Base-by-base conservation (phyloP, 2,888 invertebrate genomes). In the Microdon myrmicae region DNA sequence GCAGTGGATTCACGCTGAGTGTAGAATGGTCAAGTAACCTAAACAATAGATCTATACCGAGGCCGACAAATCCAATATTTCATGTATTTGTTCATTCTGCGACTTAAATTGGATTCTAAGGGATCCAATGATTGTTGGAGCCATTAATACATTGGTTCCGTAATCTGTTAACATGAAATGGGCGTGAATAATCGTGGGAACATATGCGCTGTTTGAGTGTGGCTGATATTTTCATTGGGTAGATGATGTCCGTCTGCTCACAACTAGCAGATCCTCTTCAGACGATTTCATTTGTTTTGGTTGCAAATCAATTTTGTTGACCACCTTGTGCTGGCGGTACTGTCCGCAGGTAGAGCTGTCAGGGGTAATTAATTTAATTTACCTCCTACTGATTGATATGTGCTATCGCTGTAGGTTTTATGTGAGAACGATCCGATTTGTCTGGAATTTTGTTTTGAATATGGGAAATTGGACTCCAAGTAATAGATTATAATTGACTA, bases 121-220 rank as follows among this genome's bases (percentile, higher is more conserved):
- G 51, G 45, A 58, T 53, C 47, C 28, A 12, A n/a, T 28, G 43
- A 58, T n/a, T n/a, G n/a, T n/a, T n/a, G n/a, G n/a, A n/a, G n/a
- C n/a, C n/a, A n/a, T n/a, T n/a, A n/a, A n/a, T n/a, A n/a, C n/a
- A n/a, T n/a, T n/a, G n/a, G 58, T 47, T 39, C 23, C n/a, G 23
- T 64, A 64, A 64, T 64, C 64, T 64, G 64, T 64, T 58, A 64
- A 58, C 64, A 64, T 37, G 53, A 38, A 55, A 64, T 58, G 64
- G 64, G 64, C 64, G 64, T 64, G 58, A 64, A 64, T 64, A 64
- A 64, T 64, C 64, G 64, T 64, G 64, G 64, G 64, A 64, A 64
- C 48, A 56, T n/a, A 23, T 19, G 64, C 51, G 35, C 26, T 51
- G 39, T 47, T n/a, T n/a, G 38, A 43, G 51, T 56, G 56, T 45